Base-by-base conservation (phyloP, 2,797 vertebrate species). In the Hozukius guyotensis region DNA sequence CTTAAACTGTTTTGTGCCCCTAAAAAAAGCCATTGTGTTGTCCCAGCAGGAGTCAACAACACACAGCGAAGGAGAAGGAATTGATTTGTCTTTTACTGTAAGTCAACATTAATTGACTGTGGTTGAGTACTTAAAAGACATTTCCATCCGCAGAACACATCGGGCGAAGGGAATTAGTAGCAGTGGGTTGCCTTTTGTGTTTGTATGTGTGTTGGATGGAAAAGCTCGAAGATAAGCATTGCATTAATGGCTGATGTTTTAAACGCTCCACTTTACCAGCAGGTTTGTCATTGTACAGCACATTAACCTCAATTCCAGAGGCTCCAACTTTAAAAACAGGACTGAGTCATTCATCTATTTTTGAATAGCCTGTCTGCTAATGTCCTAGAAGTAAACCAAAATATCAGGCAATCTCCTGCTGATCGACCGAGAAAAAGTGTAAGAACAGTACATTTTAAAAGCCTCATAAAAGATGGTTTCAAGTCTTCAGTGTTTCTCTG, bases 41-140 rank as follows among this genome's bases (percentile, higher is more conserved):
- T 68, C 89, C 83, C 86, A 87, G 89, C 85, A 61, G 86, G 88
- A 80, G 87, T 81, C 82, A 72, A 72, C 85, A 80, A 79, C 83
- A 87, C 72, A 74, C 74, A 81, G 80, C 27, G 53, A 78, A 83
- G 74, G 67, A 86, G 73, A 88, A 83, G 67, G 69, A 84, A 91
- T 84, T 83, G 88, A 89, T 94, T 93, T 82, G 83, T 90, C 69
- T 90, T 90, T 88, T 87, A 91, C 89, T 86, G 85, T 90, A 87
- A 89, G 83, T 91, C 89, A 92, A 91, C 85, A 74, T 82, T 89
- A 94, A 94, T 91, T 83, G 88, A 89, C 84, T 89, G 82, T 69
- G 87, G 87, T 85, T 87, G 88, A 89, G 85, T 70, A 77, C 83
- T 92, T 88, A 87, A 82, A 84, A 73, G 70, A 77, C 84, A 36